Evolutionary conservation across 1,140 invertebrate species (phyloP).

Genomic region (Plodia interpunctella): DNA sequence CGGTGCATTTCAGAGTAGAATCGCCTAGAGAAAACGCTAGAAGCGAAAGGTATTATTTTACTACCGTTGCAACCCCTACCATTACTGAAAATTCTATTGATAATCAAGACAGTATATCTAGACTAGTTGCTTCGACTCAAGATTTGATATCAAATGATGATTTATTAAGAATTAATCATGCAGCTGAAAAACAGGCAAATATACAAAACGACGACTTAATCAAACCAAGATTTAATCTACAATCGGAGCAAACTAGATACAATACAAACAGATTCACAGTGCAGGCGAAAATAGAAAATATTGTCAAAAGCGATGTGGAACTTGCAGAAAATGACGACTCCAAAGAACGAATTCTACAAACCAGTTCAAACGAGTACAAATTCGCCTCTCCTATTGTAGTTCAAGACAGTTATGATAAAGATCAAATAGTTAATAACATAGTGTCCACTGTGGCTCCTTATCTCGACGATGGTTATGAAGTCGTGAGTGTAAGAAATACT

Average conservation of each 20-base stretch:
- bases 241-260: slow-evolving; percentile 23
- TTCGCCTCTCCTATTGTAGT: slow-evolving; percentile 63
- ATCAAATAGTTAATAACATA: slow-evolving; percentile 56
- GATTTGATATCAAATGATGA: slow-evolving; percentile 78
- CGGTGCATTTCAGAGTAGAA: slow-evolving; percentile 45
- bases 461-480: slow-evolving; percentile 57
- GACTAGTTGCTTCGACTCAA: slow-evolving; percentile 75
- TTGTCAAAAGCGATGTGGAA: slow-evolving; percentile 37
- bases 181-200: slow-evolving; percentile 54
- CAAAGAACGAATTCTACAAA: slow-evolving; percentile 32
- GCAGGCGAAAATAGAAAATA: slow-evolving; percentile 51
- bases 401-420: slow-evolving; percentile 39
- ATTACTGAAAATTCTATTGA: slow-evolving; percentile 28
- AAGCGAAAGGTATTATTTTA: slow-evolving; percentile 51
- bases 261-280: slow-evolving; percentile 42
- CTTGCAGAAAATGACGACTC: slow-evolving; percentile 24
- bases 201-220: slow-evolving; percentile 49
- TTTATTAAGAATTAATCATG: slow-evolving; percentile 77
- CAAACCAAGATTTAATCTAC: slow-evolving; percentile 38
- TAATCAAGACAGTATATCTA: slow-evolving; percentile 54
- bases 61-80: slow-evolving; percentile 32
- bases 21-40: slow-evolving; percentile 35
- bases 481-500: slow-evolving; percentile 44
- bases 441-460: slow-evolving; percentile 63
- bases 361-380: slow-evolving; percentile 41